phyloP scores from a whole-genome alignment of 2,113 vertebrate species.

The Gopherus flavomarginatus region DNA sequence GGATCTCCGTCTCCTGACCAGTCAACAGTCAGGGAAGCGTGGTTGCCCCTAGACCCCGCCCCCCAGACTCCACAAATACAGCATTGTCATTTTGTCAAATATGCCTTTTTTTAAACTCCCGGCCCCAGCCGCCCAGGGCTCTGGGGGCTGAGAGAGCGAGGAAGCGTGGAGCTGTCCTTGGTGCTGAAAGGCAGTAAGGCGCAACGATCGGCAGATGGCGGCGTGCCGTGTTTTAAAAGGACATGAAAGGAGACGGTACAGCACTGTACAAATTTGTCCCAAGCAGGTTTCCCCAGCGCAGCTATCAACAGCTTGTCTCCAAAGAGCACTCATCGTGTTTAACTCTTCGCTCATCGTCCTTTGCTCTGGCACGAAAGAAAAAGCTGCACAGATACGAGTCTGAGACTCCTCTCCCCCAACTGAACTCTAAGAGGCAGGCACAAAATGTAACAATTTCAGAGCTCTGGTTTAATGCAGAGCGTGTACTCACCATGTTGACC shows the following conservation, averaged over 20 bases:
- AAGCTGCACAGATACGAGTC: not conserved
- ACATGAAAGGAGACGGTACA: not conserved
- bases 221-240: not conserved
- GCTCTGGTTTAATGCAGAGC: not conserved
- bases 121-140: too few species aligned
- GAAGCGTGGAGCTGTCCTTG: not conserved
- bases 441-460: not conserved
- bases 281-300: not conserved
- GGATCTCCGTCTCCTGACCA: not conserved
- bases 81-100: not conserved
- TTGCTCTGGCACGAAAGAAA: not conserved
- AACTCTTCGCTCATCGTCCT: not conserved
- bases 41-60: not conserved
- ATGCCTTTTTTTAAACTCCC: too few species aligned
- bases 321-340: constrained; percentile 10
- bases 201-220: constrained; percentile 62
- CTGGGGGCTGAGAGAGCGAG: not conserved
- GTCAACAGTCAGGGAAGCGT: not conserved
- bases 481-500: constrained; percentile 95
- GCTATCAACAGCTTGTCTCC: constrained; percentile 14
- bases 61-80: not conserved
- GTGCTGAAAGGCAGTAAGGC: constrained; percentile 29
- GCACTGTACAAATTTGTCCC: constrained; percentile 44
- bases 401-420: not conserved
- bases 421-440: not conserved